phyloP scores from a whole-genome alignment of 2,797 vertebrate genomes.

The Lithobates pipiens region DNA sequence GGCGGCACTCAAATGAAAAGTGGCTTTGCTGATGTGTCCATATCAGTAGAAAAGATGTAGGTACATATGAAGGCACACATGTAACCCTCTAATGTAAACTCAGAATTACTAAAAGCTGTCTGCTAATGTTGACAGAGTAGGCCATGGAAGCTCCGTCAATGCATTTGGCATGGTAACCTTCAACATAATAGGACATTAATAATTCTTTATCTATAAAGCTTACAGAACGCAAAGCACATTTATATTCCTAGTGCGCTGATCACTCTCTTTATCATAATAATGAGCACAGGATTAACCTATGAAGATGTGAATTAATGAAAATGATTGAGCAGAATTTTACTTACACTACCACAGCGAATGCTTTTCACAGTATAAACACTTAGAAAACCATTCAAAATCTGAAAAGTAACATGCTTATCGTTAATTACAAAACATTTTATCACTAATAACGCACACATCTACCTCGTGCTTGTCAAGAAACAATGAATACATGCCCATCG shows the following conservation, averaged over 20 bases:
- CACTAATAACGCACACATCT: background rate
- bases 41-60: slow-evolving; percentile 53
- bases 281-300: slow-evolving; percentile 6
- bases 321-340: background rate
- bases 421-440: background rate
- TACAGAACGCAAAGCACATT: slow-evolving; percentile 18
- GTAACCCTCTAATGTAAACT: slow-evolving; percentile 53
- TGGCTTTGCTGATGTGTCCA: slow-evolving; percentile 52
- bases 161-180: slow-evolving; percentile 7
- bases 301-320: slow-evolving; percentile 15
- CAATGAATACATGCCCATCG: background rate
- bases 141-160: background rate
- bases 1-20: slow-evolving; percentile 59
- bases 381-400: background rate
- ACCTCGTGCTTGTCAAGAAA: background rate
- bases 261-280: slow-evolving; percentile 26
- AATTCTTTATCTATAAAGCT: slow-evolving; percentile 45
- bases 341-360: background rate
- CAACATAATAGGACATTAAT: slow-evolving; percentile 34
- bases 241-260: background rate
- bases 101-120: slow-evolving; percentile 46
- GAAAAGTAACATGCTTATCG: background rate
- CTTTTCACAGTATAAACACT: background rate
- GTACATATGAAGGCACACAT: slow-evolving; percentile 50
- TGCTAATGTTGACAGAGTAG: slow-evolving; percentile 38